Conservation (phyloP, 2,888 invertebrate genomes). For the Desoria tigrina region DNA sequence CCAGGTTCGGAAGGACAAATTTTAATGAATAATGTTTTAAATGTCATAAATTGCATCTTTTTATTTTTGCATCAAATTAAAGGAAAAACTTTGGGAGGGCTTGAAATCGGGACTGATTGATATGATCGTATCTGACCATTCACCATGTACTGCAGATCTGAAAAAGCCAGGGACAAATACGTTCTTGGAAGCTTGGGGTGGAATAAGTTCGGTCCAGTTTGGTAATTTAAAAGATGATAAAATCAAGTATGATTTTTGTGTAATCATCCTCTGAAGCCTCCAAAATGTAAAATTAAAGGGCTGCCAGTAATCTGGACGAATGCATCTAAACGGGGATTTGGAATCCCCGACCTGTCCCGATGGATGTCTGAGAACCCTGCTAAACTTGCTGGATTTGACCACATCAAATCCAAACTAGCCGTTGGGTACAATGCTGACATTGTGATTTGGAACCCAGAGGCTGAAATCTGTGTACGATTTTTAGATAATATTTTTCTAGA, state of each 20-base stretch:
- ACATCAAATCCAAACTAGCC: conserved; percentile 65
- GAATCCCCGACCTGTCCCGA: conserved; percentile 63
- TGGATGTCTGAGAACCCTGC: conserved; percentile 67
- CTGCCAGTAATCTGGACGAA: conserved; percentile 71
- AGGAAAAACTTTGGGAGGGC: conserved; percentile 64
- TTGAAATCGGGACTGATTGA: conserved; percentile 64
- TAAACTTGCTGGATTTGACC: conserved; percentile 64
- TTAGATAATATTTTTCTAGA: conserved; percentile 4
- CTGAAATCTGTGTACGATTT: conserved; percentile 62
- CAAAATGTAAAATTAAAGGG: conserved; percentile 57
- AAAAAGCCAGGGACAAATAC: conserved; percentile 62
- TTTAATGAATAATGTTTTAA: background rate
- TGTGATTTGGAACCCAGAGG: conserved; percentile 70
- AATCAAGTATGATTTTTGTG: too few species aligned
- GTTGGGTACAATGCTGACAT: conserved; percentile 71
- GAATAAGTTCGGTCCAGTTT: conserved; percentile 72
- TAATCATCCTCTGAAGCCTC: background rate
- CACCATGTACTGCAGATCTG: conserved; percentile 68
- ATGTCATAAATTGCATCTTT: background rate
- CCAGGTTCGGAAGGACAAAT: conserved; percentile 58
- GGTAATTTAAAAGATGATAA: conserved; percentile 58
- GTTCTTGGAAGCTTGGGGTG: conserved; percentile 72
- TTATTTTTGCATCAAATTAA: background rate
- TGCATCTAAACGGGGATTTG: conserved; percentile 62
- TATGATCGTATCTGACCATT: conserved; percentile 70